Percentiles rank a stretch among this genome's conserved stretches.
phyloP scores from a whole-genome alignment of 2,113 vertebrate species.

The Sarotherodon lohbergeri region DNA sequence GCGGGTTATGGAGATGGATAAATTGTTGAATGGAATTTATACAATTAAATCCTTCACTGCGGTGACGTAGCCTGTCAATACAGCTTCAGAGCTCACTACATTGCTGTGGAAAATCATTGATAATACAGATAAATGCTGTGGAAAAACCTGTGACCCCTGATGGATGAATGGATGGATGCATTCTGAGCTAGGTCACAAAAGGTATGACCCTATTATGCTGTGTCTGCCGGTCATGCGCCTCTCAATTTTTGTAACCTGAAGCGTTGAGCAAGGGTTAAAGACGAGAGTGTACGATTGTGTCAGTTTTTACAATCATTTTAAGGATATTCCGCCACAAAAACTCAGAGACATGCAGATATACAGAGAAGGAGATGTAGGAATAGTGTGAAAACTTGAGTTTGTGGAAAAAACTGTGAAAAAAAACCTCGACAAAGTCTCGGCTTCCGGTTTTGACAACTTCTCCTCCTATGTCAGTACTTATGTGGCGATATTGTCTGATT shows the following conservation, averaged over 20 bases:
- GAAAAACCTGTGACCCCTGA: not conserved
- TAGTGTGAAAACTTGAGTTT: too few relatives aligned
- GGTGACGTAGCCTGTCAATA: not conserved
- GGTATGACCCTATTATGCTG: not conserved
- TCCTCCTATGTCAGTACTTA: too few relatives aligned
- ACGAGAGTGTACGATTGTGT: not conserved
- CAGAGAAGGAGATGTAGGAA: too few relatives aligned
- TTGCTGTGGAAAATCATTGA: not conserved
- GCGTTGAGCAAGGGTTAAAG: not conserved
- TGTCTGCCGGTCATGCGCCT: not conserved
- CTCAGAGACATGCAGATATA: too few relatives aligned
- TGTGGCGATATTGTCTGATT: too few relatives aligned
- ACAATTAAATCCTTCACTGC: not conserved
- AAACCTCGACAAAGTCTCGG: too few relatives aligned
- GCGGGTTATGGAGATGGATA: too few relatives aligned
- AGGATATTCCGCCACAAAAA: too few relatives aligned
- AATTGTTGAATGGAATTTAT: not conserved
- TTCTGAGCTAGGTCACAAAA: not conserved
- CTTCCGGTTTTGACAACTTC: too few relatives aligned
- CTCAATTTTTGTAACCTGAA: not conserved
- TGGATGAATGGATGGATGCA: not conserved
- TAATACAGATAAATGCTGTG: not conserved
- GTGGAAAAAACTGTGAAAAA: too few relatives aligned
- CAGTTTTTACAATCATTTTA: too few relatives aligned
- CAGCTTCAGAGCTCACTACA: not conserved